Base-by-base conservation (phyloP, 2,797 vertebrate genomes). In the Valencia hispanica region DNA sequence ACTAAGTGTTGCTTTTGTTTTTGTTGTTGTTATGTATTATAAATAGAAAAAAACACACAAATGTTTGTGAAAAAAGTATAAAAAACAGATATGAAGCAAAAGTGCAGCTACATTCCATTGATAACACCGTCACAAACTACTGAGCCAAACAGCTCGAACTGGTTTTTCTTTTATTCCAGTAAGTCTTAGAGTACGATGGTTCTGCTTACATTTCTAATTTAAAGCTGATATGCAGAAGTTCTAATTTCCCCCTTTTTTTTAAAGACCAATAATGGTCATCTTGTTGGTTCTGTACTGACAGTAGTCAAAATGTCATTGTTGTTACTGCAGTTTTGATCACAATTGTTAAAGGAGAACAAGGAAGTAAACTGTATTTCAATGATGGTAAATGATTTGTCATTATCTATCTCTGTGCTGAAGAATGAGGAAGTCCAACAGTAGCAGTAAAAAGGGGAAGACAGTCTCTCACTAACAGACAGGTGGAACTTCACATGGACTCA, bases 371-470 rank as follows among this genome's bases (percentile, higher is more conserved):
- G 0, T 11, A 48, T 81, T 57, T 41, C 14, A 34, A 15, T 81
- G 68, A 14, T 79, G 20, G 79, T 84, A 75, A 79, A 76, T 34
- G 48, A 22, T 78, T 50, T 68, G 65, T 75, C 72, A 3, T 11
- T 43, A 22, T 79, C 77, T 22, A 45, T 53, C 53, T 81, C 25
- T 78, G 51, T 47, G 76, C 27, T 63, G 83, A 92, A 77, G 91
- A 93, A 95, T 92, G 93, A 92, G 94, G 95, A 95, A 95, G 90
- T 89, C 22, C 3, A 20, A 3, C 5, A 68, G 65, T 6, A 39
- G 7, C 63, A 72, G 79, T 17, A 55, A 82, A 81, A 78, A 83
- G 57, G 69, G 78, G 91, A 86, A 36, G 22, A 61, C 10, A 51
- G 12, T 32, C 10, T 68, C 65, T 27, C 36, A 68, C 61, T 41